A percentile compares a stretch with the other conserved stretches of the same genome.
Evolutionary conservation across 2,888 invertebrate species (phyloP).

Genomic region (Pristionchus entomophagus): DNA sequence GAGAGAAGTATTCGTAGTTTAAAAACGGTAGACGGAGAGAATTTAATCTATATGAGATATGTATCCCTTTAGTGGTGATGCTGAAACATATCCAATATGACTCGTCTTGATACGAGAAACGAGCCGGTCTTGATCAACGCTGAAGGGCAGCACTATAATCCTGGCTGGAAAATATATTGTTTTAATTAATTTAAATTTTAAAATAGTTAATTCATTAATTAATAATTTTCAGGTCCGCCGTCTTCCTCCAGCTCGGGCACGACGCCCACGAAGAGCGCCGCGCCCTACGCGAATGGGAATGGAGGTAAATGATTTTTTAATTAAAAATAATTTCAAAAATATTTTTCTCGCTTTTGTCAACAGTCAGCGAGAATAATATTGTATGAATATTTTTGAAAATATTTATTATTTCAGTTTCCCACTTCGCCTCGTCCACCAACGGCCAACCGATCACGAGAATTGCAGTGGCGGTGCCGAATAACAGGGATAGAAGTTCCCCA

Average conservation of each 20-base stretch:
- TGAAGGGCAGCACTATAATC: too few species aligned
- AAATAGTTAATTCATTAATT: background rate
- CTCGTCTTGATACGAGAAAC: too few species aligned
- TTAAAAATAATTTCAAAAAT: background rate
- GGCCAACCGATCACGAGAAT: slow-evolving; percentile 45
- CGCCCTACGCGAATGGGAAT: slow-evolving; percentile 4
- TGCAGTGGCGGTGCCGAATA: background rate
- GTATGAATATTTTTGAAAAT: too few species aligned
- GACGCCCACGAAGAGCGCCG: background rate
- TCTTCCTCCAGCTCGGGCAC: slow-evolving; percentile 37
- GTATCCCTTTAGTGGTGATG: background rate
- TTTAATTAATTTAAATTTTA: too few species aligned
- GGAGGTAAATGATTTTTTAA: background rate
- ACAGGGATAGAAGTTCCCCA: background rate
- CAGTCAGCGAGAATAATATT: background rate
- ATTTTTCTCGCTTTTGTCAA: background rate
- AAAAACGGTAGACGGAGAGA: too few species aligned
- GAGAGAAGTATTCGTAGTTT: too few species aligned
- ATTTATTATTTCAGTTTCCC: slow-evolving; percentile 22
- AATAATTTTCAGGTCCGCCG: slow-evolving; percentile 22
- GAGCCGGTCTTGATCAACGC: too few species aligned
- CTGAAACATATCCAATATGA: too few species aligned
- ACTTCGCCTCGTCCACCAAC: slow-evolving; percentile 46
- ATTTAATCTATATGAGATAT: too few species aligned
- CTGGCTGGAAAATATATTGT: too few species aligned